Percentiles rank a stretch among this genome's conserved stretches.
These are phyloP conservation scores for Pipa parva DNA, from an alignment of 2,113 vertebrate species.

Conservation along the genomic window DNA sequence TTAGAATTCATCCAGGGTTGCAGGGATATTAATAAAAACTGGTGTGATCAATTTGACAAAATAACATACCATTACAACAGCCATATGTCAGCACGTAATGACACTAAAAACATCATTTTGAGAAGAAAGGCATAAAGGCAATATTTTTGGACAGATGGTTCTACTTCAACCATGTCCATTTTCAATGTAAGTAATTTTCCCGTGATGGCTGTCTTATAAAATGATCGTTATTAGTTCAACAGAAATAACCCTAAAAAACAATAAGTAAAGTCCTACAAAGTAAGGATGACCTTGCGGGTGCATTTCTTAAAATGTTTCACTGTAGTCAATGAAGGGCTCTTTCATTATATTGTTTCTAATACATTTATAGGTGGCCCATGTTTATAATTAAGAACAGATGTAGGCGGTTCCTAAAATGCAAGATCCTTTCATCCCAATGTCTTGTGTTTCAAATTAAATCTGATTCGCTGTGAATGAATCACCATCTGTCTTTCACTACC, in stretches of 20 bases:
- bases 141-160: slow-evolving; percentile 27
- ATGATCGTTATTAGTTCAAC: slow-evolving; percentile 24
- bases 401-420: too few species aligned
- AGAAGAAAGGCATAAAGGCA: slow-evolving; percentile 20
- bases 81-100: slow-evolving; percentile 38
- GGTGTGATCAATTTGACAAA: slow-evolving; percentile 30
- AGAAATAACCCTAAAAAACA: slow-evolving; percentile 2
- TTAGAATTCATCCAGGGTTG: slow-evolving; percentile 35
- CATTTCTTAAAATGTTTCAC: too few species aligned
- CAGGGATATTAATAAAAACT: slow-evolving; percentile 18
- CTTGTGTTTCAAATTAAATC: too few species aligned
- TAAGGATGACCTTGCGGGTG: slow-evolving; percentile 1
- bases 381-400: too few species aligned
- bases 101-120: slow-evolving; percentile 32
- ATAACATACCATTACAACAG: slow-evolving; percentile 29
- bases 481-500: too few species aligned
- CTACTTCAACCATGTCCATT: slow-evolving; percentile 33
- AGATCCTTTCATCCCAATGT: too few species aligned
- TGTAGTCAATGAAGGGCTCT: too few species aligned
- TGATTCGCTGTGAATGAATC: too few species aligned
- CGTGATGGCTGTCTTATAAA: slow-evolving; percentile 20
- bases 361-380: too few species aligned
- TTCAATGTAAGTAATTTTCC: slow-evolving; percentile 31
- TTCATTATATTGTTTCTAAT: too few species aligned
- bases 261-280: slow-evolving; percentile 9